Base-by-base conservation (phyloP, 2,888 invertebrate species). In the Oscheius sp. region DNA sequence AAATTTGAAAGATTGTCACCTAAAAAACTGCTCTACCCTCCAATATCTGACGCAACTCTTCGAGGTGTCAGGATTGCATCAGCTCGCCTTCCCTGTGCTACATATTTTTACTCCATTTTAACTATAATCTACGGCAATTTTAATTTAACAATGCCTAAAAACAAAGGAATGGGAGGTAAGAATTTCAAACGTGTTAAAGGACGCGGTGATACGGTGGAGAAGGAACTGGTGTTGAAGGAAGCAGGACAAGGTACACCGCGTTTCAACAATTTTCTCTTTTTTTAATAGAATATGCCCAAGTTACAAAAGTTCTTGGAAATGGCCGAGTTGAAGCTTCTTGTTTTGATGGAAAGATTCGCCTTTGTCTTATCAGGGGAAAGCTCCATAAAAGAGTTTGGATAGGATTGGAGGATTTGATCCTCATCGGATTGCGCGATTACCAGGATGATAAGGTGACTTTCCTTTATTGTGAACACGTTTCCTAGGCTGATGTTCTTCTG, bases 161-260 rank as follows among this genome's bases (percentile, higher is more conserved):
- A 87, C 78, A 87, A 87, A 82, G 98, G 99, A 93, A 99, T 99
- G 93, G 99, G 99, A 93, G 99, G 99, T 92, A 99, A 99, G 92
- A 99, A 99, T 92, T 93, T 99, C 89, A 94, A 98, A 91, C 93
- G 99, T 91, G 99, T 99, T 91, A 99, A 99, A 93, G 99, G 99
- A 90, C 98, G 99, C 91, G 99, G 99, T 90, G 99, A 99, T 92
- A 95, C 96, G 73, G 96, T 97, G 89, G 99, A 99, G 91, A 93
- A 99, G 92, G 99, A 99, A 91, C 92, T 99, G 91, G 95, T 98
- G 78, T 97, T 98, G 92, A 98, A 98, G 91, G 98, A 99, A 91
- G 97, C 76, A 43, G 82, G 85, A 43, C 87, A 87, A 84, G 84
- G 85, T 86, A 55, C 53, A n/a, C 16, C n/a, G 5, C 9, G 3